These are phyloP conservation scores for Coelinius sp. DNA, from an alignment of 2,888 invertebrate species.

Conservation along the genomic window DNA sequence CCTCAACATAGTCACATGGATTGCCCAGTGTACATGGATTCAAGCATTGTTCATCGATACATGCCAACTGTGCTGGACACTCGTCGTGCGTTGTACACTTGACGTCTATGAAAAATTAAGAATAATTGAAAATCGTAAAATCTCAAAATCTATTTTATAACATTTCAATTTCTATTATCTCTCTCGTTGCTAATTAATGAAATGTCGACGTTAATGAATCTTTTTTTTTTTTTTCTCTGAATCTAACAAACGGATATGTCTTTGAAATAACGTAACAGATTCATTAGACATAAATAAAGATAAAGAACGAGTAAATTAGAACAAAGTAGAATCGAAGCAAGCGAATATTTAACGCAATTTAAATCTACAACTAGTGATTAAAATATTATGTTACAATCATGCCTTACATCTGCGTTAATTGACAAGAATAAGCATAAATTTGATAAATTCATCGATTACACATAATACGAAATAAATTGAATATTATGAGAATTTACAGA, in stretches of 20 bases:
- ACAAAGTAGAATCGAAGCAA: background rate
- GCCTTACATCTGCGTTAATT: conserved; percentile 39
- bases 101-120: conserved; percentile 75
- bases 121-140: conserved; percentile 44
- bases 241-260: background rate
- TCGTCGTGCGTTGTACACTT: conserved; percentile 86
- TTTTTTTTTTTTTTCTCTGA: background rate
- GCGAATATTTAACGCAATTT: conserved; percentile 9
- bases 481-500: conserved; percentile 61
- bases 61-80: conserved; percentile 84
- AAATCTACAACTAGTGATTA: conserved; percentile 15
- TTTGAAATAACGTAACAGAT: background rate
- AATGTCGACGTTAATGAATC: background rate
- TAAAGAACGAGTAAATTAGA: background rate
- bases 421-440: conserved; percentile 25
- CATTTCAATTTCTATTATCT: background rate
- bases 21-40: conserved; percentile 85
- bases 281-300: background rate
- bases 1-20: conserved; percentile 82
- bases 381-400: background rate
- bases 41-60: conserved; percentile 83
- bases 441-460: conserved; percentile 15
- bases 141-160: conserved; percentile 27
- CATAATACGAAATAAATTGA: background rate
- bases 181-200: background rate